Evolutionary conservation across 2,797 vertebrate genomes (phyloP).

Genomic region (Ceryle rudis): DNA sequence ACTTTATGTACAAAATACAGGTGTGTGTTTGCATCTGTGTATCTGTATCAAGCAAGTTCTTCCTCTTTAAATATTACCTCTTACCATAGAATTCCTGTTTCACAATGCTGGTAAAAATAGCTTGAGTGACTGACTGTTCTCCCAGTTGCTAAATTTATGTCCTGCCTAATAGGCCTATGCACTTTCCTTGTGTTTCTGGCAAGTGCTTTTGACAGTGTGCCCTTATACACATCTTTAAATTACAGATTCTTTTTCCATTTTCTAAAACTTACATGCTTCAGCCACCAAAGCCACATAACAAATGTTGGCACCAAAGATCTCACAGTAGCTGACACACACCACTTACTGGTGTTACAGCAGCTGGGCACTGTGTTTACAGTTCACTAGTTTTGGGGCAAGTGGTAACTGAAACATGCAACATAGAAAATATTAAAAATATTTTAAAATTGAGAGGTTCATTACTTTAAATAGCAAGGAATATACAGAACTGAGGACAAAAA

Average conservation of each 20-base stretch:
- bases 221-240: neutral
- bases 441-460: neutral
- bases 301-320: neutral
- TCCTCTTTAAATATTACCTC: neutral
- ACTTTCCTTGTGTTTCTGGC: neutral
- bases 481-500: neutral
- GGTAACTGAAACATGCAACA: neutral
- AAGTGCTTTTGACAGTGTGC: neutral
- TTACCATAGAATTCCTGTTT: neutral
- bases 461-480: neutral
- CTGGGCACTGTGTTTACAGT: neutral
- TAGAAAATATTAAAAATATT: neutral
- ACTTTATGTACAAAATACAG: neutral
- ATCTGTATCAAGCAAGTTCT: neutral
- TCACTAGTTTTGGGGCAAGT: neutral
- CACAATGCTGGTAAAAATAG: neutral
- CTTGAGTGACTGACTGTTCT: neutral
- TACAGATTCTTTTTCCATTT: neutral
- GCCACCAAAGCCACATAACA: neutral
- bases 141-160: neutral
- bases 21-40: neutral
- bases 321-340: fast-evolving
- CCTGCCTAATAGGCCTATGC: neutral
- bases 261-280: neutral
- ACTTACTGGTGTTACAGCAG: neutral